phyloP scores from a whole-genome alignment of 2,888 invertebrate species.

The Cheilosia soror region DNA sequence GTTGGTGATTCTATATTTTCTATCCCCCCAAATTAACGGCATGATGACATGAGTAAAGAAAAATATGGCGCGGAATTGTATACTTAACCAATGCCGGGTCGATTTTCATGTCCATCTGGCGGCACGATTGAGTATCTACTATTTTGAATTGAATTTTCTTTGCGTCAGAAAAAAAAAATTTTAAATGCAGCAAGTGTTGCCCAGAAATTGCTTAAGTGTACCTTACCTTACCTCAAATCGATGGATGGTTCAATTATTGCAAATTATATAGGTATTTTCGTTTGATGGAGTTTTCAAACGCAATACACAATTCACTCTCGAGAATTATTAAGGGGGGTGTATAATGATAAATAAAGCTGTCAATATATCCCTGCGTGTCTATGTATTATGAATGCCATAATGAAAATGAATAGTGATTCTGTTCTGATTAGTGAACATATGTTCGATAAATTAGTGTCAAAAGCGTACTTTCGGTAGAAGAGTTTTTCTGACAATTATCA shows the following conservation, averaged over 20 bases:
- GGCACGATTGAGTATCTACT: too few species aligned
- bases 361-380: slow-evolving; percentile 2
- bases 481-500: background rate
- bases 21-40: background rate
- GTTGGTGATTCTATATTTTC: background rate
- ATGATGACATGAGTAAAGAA: background rate
- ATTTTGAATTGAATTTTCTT: background rate
- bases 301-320: background rate
- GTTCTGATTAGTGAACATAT: background rate
- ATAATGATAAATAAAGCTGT: slow-evolving; percentile 6
- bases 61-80: slow-evolving; percentile 25
- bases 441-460: slow-evolving; percentile 10
- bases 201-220: background rate
- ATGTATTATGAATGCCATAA: background rate
- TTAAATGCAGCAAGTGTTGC: background rate
- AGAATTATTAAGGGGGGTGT: background rate
- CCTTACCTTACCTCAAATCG: background rate
- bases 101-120: background rate
- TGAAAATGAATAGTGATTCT: background rate
- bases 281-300: background rate
- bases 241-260: background rate
- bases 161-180: background rate
- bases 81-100: background rate
- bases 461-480: background rate
- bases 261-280: background rate